A percentile compares a stretch with the other conserved stretches of the same genome.
phyloP scores from a whole-genome alignment of 2,113 vertebrate species.

The Recurvirostra avosetta region DNA sequence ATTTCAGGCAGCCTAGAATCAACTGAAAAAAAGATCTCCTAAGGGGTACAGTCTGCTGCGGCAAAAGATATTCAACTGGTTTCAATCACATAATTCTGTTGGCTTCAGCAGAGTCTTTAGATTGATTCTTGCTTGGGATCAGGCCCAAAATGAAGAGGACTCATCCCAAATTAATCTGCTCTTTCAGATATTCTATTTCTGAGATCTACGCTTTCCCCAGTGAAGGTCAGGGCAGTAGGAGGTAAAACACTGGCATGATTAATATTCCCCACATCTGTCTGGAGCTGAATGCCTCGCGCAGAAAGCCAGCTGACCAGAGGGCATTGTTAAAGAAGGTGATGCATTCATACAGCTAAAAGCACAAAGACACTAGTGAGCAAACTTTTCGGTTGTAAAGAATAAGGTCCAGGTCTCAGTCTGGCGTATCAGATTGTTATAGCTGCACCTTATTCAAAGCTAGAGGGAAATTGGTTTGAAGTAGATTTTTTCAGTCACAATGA shows the following conservation, averaged over 20 bases:
- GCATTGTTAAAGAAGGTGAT: neutral
- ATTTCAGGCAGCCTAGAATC: neutral
- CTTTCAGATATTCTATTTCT: neutral
- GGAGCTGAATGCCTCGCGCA: neutral
- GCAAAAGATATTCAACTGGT: neutral
- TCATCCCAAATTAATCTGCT: neutral
- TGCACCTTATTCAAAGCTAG: neutral
- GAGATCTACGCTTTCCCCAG: neutral
- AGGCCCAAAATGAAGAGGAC: neutral
- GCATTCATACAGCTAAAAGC: neutral
- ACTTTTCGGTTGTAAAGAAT: neutral
- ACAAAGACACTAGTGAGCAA: neutral
- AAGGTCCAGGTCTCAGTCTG: neutral
- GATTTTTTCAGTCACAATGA: neutral
- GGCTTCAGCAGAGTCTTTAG: neutral
- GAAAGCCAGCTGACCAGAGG: slow-evolving; percentile 16
- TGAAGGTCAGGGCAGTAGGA: slow-evolving; percentile 25
- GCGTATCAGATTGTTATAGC: neutral
- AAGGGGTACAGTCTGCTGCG: neutral
- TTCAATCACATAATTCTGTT: neutral
- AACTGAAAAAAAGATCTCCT: neutral
- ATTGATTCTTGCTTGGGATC: neutral
- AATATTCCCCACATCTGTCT: slow-evolving; percentile 28
- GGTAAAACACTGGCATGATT: neutral
- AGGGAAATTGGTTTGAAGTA: neutral